A percentile compares a stretch with the other conserved stretches of the same genome.
Conservation (phyloP, 2,113 vertebrate species). For the Brachyistius frenatus region DNA sequence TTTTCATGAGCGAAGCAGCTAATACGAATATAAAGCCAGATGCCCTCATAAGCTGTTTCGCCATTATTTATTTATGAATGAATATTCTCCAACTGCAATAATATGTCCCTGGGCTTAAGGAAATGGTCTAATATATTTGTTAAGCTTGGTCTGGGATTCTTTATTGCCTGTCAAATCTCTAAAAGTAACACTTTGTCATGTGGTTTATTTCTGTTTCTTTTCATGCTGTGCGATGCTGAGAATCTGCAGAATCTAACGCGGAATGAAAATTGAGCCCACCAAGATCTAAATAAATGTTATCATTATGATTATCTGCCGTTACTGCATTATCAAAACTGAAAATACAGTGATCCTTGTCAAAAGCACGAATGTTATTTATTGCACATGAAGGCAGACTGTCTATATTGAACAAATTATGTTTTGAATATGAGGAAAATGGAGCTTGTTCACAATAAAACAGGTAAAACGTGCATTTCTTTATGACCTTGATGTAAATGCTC, state of each 20-base stretch:
- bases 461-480: slow-evolving; percentile 62
- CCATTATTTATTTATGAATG: slow-evolving; percentile 83
- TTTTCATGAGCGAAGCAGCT: slow-evolving; percentile 65
- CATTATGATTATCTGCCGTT: slow-evolving; percentile 26
- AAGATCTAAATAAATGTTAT: slow-evolving; percentile 27
- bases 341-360: slow-evolving; percentile 26
- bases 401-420: background rate
- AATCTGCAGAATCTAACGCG: slow-evolving; percentile 29
- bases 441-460: slow-evolving; percentile 47
- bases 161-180: slow-evolving; percentile 75
- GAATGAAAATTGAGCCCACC: slow-evolving; percentile 14
- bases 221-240: background rate
- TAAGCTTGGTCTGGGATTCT: slow-evolving; percentile 70
- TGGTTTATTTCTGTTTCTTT: slow-evolving; percentile 49
- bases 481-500: slow-evolving; percentile 46
- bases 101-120: slow-evolving; percentile 71
- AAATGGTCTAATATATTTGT: slow-evolving; percentile 73
- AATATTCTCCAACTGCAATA: slow-evolving; percentile 75
- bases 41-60: slow-evolving; percentile 75
- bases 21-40: slow-evolving; percentile 75
- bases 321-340: slow-evolving; percentile 39
- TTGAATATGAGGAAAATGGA: slow-evolving; percentile 6
- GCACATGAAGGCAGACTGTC: background rate
- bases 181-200: slow-evolving; percentile 64
- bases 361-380: slow-evolving; percentile 30